A percentile compares a stretch with the other conserved stretches of the same genome.
phyloP scores from a whole-genome alignment of 2,888 invertebrate species.

The Hermaeophaga mercurialis region DNA sequence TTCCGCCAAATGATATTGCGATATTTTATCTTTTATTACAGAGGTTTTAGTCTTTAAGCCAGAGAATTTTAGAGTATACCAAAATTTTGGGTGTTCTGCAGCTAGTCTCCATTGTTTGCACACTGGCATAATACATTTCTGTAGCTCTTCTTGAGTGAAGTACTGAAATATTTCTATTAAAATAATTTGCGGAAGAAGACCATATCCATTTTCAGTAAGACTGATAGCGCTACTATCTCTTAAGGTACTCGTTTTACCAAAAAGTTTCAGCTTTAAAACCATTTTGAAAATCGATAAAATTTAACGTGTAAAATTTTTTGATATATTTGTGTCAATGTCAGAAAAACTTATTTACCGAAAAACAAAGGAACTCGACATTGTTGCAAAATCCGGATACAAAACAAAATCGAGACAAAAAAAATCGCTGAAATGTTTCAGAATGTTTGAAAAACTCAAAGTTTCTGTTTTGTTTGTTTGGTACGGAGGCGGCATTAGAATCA shows the following conservation, averaged over 20 bases:
- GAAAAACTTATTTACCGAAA: no score
- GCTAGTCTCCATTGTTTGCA: conserved; percentile 33
- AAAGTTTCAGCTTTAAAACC: not conserved
- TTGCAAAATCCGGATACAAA: no score
- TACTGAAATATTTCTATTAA: conserved; percentile 30
- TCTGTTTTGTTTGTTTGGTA: no score
- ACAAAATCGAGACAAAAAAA: no score
- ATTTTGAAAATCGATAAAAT: not conserved
- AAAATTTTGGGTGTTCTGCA: conserved; percentile 29
- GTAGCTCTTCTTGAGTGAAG: conserved; percentile 30
- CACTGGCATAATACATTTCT: conserved; percentile 28
- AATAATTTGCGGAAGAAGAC: conserved; percentile 21
- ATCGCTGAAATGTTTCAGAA: no score
- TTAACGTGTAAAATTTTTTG: no score
- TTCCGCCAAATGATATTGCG: conserved; percentile 24
- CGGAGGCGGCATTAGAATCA: no score
- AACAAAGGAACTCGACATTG: no score
- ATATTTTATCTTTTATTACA: conserved; percentile 29
- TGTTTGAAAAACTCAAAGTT: no score
- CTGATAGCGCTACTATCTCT: not conserved
- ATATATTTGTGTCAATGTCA: no score
- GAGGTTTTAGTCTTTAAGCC: conserved; percentile 21
- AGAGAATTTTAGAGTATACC: conserved; percentile 30
- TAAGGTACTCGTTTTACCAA: not conserved
- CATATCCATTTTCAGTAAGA: conserved; percentile 17